Evolutionary conservation across 1,140 invertebrate species (phyloP).

Genomic region (Ceratina calcarata): DNA sequence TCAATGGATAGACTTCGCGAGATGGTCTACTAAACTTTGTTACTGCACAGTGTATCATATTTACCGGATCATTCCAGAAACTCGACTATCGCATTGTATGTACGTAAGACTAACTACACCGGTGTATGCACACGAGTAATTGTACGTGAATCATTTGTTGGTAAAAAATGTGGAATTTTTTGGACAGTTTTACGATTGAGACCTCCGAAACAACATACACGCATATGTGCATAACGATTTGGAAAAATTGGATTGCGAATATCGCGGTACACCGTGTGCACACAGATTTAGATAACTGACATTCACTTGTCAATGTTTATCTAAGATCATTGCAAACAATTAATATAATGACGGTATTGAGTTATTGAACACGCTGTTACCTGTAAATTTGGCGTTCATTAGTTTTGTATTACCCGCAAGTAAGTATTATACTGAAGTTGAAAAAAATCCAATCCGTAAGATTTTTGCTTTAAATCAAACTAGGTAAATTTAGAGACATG

Average conservation of each 20-base stretch:
- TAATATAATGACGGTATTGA: conserved; percentile 3
- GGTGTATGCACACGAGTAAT: neutral
- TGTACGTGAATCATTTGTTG: neutral
- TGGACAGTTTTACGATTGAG: conserved; percentile 5
- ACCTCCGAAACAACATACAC: neutral
- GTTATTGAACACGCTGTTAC: neutral
- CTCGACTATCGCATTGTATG: neutral
- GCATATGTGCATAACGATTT: no score
- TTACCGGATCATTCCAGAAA: neutral
- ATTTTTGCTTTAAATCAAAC: neutral
- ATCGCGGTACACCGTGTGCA: no score
- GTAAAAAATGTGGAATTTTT: conserved; percentile 8
- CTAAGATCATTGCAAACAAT: conserved; percentile 12
- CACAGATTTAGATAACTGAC: conserved; percentile 22
- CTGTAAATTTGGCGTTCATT: neutral
- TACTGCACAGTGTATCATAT: no score
- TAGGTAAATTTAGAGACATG: neutral
- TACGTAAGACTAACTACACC: neutral
- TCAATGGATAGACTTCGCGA: neutral
- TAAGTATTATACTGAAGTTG: neutral
- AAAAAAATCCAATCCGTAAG: neutral
- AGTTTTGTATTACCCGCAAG: neutral
- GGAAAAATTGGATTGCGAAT: neutral
- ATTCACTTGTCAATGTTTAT: neutral
- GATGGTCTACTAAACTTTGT: neutral